Percentiles rank a stretch among this genome's conserved stretches.
phyloP scores from a whole-genome alignment of 1,140 invertebrate species.

The Thereuonema tuberculata region DNA sequence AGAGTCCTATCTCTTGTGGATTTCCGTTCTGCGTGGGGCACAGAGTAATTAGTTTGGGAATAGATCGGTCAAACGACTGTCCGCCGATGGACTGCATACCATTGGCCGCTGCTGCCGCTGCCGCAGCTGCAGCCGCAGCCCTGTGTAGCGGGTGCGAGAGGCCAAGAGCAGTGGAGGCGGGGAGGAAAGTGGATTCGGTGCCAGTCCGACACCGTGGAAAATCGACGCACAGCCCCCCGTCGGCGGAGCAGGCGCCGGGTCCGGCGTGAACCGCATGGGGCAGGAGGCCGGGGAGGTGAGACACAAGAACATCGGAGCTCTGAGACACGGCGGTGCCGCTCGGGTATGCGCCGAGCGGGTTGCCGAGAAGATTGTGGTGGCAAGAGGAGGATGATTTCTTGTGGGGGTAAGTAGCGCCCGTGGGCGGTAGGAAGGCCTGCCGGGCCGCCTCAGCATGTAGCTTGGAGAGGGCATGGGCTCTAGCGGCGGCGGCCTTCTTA shows the following conservation, averaged over 20 bases:
- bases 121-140: neutral
- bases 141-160: neutral
- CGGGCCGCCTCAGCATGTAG: slow-evolving; percentile 1
- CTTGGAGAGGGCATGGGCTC: slow-evolving; percentile 11
- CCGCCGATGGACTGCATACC: too few relatives aligned
- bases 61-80: neutral
- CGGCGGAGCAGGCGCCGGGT: neutral
- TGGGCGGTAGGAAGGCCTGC: neutral
- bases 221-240: neutral
- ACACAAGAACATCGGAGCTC: neutral
- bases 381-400: neutral
- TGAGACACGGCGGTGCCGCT: neutral
- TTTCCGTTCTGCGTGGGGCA: neutral
- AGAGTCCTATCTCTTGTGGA: neutral
- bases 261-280: neutral
- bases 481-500: slow-evolving; percentile 9
- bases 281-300: neutral
- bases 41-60: neutral
- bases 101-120: neutral
- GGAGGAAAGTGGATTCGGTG: neutral
- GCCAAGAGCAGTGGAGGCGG: neutral
- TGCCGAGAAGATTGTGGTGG: neutral
- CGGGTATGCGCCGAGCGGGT: neutral
- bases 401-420: neutral
- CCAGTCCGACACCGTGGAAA: neutral